phyloP scores from a whole-genome alignment of 2,113 vertebrate species.

The Sapajus apella region DNA sequence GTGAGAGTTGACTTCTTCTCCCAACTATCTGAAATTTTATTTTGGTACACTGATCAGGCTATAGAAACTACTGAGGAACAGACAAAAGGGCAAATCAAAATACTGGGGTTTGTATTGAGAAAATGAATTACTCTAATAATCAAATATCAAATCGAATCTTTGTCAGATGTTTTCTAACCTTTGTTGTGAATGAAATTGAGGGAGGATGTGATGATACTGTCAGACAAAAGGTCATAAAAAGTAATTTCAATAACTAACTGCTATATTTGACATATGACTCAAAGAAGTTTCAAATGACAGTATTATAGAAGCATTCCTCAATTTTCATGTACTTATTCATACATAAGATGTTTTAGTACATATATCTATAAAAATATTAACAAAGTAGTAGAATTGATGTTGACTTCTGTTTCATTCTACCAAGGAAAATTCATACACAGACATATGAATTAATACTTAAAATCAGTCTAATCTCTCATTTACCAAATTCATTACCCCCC shows the following conservation, averaged over 20 bases:
- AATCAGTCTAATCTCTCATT: not conserved
- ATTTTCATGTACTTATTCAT: not conserved
- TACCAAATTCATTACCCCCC: constrained; percentile 19
- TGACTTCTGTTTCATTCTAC: constrained; percentile 1
- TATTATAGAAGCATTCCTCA: not conserved
- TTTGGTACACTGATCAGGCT: not conserved
- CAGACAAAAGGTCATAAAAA: constrained; percentile 26
- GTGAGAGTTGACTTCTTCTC: not conserved
- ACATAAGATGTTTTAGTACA: not conserved
- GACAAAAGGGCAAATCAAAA: not conserved
- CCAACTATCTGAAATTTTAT: not conserved
- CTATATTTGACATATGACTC: not conserved
- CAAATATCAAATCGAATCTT: not conserved
- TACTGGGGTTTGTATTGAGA: not conserved
- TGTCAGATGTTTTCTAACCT: not conserved
- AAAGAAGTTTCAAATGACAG: not conserved
- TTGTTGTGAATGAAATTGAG: not conserved
- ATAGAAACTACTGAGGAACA: not conserved
- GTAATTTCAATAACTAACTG: not conserved
- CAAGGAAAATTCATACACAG: not conserved
- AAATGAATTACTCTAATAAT: not conserved
- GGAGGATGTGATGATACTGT: not conserved
- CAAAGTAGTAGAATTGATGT: not conserved
- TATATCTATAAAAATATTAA: not conserved
- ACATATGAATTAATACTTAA: not conserved